These are phyloP conservation scores for Salmo trutta DNA, from an alignment of 2,797 vertebrate genomes.

Conservation along the genomic window DNA sequence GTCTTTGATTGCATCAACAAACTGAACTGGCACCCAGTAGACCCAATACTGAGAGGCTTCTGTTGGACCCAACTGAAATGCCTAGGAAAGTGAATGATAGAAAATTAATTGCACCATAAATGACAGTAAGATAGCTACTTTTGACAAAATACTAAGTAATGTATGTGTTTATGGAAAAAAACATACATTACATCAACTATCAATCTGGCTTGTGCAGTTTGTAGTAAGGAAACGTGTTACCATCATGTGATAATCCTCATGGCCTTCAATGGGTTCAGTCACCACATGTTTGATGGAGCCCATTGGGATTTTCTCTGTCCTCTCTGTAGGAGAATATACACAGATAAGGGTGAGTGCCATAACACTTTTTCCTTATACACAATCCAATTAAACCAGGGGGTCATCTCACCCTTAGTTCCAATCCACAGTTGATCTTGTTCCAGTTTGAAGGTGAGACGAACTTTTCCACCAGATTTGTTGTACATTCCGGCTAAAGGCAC, in stretches of 20 bases:
- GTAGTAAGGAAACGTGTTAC: slow-evolving; percentile 70
- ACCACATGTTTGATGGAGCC: slow-evolving; percentile 99
- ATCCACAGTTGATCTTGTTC: slow-evolving; percentile 99
- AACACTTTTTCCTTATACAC: background rate
- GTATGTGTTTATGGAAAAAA: background rate
- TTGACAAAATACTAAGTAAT: background rate
- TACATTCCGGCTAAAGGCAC: slow-evolving; percentile 98
- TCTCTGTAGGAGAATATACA: slow-evolving; percentile 78
- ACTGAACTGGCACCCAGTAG: slow-evolving; percentile 98
- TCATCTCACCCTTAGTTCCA: slow-evolving; percentile 92
- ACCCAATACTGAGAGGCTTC: slow-evolving; percentile 99
- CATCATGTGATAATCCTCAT: slow-evolving; percentile 99
- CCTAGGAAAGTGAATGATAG: slow-evolving; percentile 70
- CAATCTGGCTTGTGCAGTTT: background rate
- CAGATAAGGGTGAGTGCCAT: slow-evolving; percentile 6
- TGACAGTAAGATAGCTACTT: background rate
- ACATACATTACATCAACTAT: background rate
- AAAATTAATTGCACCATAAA: slow-evolving; percentile 4
- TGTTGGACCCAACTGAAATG: slow-evolving; percentile 98
- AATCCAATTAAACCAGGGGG: slow-evolving; percentile 10
- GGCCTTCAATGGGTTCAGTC: slow-evolving; percentile 96
- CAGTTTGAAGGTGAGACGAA: slow-evolving; percentile 97
- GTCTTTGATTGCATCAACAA: slow-evolving; percentile 99
- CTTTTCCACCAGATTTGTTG: slow-evolving; percentile 98
- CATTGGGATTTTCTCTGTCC: slow-evolving; percentile 99